phyloP scores from a whole-genome alignment of 2,797 vertebrate species.

The Otus scops region DNA sequence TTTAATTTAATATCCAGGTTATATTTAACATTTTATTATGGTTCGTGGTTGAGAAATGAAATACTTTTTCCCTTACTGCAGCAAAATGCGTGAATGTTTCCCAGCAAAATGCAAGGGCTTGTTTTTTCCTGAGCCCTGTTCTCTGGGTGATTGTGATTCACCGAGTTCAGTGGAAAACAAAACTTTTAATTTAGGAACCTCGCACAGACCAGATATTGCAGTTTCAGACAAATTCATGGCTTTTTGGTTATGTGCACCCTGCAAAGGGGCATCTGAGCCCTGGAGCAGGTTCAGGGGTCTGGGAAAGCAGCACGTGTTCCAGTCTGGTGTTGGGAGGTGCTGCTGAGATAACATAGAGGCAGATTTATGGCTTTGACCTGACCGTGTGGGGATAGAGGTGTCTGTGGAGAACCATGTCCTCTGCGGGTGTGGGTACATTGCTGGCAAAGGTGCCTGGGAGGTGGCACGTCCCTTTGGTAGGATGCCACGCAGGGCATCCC shows the following conservation, averaged over 20 bases:
- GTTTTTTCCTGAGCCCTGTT: background rate
- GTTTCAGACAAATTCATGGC: background rate
- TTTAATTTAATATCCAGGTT: conserved; percentile 52
- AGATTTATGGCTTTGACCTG: background rate
- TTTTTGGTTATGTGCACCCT: fast-evolving
- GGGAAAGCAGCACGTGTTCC: background rate
- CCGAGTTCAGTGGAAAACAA: background rate
- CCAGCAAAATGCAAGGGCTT: background rate
- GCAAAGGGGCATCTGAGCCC: background rate
- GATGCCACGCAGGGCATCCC: background rate
- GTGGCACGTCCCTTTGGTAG: background rate
- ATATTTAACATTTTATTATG: conserved; percentile 11
- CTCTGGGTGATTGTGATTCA: background rate
- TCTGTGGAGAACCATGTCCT: fast-evolving
- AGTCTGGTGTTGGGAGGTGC: background rate
- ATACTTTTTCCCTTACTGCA: background rate
- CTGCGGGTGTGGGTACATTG: background rate
- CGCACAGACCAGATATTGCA: background rate
- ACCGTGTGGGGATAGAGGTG: fast-evolving
- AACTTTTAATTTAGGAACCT: background rate
- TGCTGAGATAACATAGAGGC: background rate
- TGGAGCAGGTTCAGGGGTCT: background rate
- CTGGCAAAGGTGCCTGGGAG: background rate
- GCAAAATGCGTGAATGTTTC: conserved; percentile 4
- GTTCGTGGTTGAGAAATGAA: background rate